phyloP scores from a whole-genome alignment of 2,113 vertebrate genomes.

The Sciurus niger region DNA sequence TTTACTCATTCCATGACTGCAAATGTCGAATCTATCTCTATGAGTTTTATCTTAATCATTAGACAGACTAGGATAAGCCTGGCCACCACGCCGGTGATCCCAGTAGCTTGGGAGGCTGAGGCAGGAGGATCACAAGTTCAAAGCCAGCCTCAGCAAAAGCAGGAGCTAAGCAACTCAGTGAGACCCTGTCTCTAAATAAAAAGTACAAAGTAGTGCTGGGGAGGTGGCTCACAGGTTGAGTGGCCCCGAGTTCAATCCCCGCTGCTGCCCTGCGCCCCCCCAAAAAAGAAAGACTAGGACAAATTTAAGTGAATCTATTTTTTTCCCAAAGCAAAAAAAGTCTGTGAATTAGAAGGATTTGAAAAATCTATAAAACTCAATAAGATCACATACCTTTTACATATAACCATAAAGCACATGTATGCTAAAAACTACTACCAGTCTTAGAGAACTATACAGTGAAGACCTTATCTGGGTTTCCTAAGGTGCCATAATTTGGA shows the following conservation, averaged over 20 bases:
- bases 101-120: too few species aligned
- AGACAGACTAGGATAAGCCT: not conserved
- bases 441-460: not conserved
- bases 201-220: too few species aligned
- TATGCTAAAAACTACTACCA: not conserved
- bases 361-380: not conserved
- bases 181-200: too few species aligned
- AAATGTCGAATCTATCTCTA: not conserved
- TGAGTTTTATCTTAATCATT: not conserved
- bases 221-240: too few species aligned
- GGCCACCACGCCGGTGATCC: too few species aligned
- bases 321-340: not conserved
- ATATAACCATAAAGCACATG: not conserved
- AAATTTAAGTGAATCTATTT: not conserved
- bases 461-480: not conserved
- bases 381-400: not conserved
- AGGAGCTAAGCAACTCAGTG: too few species aligned
- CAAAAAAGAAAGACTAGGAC: not conserved
- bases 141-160: too few species aligned
- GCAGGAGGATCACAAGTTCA: too few species aligned
- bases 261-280: too few species aligned
- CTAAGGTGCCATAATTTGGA: slow-evolving; percentile 11
- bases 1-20: not conserved
- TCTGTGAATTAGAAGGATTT: not conserved
- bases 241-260: too few species aligned